A percentile compares a stretch with the other conserved stretches of the same genome.
These are phyloP conservation scores for Ptilorrhoa leucosticta DNA, from an alignment of 2,113 vertebrate genomes.

Conservation along the genomic window DNA sequence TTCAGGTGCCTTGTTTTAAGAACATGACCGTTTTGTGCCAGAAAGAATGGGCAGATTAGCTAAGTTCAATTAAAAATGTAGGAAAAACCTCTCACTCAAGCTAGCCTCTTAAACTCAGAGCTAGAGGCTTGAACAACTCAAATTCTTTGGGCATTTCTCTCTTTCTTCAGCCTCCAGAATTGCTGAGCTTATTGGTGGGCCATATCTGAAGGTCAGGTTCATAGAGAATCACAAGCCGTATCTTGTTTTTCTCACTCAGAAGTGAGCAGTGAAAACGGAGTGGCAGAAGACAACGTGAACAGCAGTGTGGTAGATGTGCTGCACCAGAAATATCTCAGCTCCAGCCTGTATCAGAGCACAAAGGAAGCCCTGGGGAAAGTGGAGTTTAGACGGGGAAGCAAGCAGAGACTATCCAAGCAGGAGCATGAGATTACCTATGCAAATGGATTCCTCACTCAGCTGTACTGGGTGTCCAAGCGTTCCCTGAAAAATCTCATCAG, in stretches of 20 bases:
- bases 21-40: neutral
- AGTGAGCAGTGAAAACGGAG: neutral
- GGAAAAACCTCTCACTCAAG: neutral
- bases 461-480: constrained; percentile 68
- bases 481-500: constrained; percentile 65
- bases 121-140: neutral
- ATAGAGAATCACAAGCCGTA: neutral
- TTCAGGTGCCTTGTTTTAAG: neutral
- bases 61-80: neutral
- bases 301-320: constrained; percentile 45
- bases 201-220: neutral
- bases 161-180: neutral
- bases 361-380: constrained; percentile 45
- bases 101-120: neutral
- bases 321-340: constrained; percentile 59
- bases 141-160: neutral
- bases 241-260: constrained; percentile 6
- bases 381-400: constrained; percentile 13
- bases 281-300: neutral
- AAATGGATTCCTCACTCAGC: constrained; percentile 64
- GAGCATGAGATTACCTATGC: constrained; percentile 61
- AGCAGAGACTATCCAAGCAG: neutral
- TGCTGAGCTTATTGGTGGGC: neutral
- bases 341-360: constrained; percentile 30
- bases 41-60: neutral